A percentile compares a stretch with the other conserved stretches of the same genome.
Evolutionary conservation across 2,888 invertebrate species (phyloP).

Genomic region (Athrips mouffetella): DNA sequence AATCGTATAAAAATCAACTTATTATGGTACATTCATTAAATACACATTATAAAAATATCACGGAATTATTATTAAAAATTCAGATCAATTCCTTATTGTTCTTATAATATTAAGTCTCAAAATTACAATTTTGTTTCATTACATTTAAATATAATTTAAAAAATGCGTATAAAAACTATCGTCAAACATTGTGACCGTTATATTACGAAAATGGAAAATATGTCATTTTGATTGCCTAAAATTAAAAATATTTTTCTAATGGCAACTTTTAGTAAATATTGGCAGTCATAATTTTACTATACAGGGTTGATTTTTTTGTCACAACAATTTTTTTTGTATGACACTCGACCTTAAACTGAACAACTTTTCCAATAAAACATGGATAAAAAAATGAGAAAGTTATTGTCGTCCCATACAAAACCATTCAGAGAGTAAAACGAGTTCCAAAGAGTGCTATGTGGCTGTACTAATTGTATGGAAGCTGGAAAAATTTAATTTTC

Average conservation of each 20-base stretch:
- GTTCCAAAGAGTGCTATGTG: neutral
- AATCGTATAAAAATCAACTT: too few relatives aligned
- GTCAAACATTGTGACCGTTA: slow-evolving; percentile 14
- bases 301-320: neutral
- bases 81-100: slow-evolving; percentile 30
- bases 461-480: too few relatives aligned
- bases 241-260: slow-evolving; percentile 20
- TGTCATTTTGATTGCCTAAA: neutral
- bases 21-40: too few relatives aligned
- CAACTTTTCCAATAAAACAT: too few relatives aligned
- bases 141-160: neutral
- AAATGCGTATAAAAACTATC: neutral
- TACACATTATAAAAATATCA: slow-evolving; percentile 11
- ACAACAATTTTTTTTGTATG: neutral
- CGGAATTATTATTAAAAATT: slow-evolving; percentile 27
- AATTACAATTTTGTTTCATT: slow-evolving; percentile 13
- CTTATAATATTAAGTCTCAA: slow-evolving; percentile 29
- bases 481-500: slow-evolving; percentile 13
- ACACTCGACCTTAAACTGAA: too few relatives aligned
- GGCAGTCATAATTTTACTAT: slow-evolving; percentile 1
- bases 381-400: neutral
- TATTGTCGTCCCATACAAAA: too few relatives aligned
- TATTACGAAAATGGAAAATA: slow-evolving; percentile 1
- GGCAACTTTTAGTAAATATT: slow-evolving; percentile 25
- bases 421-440: too few relatives aligned